A percentile compares a stretch with the other conserved stretches of the same genome.
Evolutionary conservation across 2,888 invertebrate genomes (phyloP).

Genomic region (Lysandra coridon): DNA sequence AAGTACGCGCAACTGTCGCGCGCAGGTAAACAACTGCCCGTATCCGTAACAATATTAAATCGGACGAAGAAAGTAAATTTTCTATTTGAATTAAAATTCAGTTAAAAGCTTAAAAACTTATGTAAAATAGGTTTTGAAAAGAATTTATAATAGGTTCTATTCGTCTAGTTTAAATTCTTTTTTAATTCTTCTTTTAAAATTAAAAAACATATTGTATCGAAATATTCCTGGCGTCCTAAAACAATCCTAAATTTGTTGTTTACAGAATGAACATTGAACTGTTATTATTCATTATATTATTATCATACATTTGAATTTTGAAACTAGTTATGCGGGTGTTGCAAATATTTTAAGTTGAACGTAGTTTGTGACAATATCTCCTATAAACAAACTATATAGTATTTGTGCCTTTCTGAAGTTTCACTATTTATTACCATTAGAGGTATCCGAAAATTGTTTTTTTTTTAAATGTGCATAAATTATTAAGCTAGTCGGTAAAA

Average conservation of each 20-base stretch:
- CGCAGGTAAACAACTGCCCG: too few relatives aligned
- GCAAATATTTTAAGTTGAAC: not conserved
- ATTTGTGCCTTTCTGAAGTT: slow-evolving; percentile 11
- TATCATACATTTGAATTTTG: not conserved
- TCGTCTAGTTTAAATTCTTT: not conserved
- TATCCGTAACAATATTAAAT: not conserved
- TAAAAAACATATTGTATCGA: not conserved
- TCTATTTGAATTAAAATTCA: not conserved
- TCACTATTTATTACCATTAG: not conserved
- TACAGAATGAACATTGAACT: not conserved
- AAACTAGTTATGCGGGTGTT: not conserved
- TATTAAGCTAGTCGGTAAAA: not conserved
- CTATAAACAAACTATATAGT: not conserved
- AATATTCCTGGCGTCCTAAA: not conserved
- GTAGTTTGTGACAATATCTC: not conserved
- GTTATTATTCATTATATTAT: not conserved
- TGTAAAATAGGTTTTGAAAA: not conserved
- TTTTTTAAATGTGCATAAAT: not conserved
- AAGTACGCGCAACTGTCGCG: too few relatives aligned
- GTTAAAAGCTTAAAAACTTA: not conserved
- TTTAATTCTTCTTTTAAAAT: not conserved
- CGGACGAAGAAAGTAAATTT: not conserved
- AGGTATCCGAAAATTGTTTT: not conserved
- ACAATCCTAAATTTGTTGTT: not conserved
- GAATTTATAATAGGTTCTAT: not conserved